Conservation (phyloP, 2,888 invertebrate genomes). For the Tenthredo distinguenda region DNA sequence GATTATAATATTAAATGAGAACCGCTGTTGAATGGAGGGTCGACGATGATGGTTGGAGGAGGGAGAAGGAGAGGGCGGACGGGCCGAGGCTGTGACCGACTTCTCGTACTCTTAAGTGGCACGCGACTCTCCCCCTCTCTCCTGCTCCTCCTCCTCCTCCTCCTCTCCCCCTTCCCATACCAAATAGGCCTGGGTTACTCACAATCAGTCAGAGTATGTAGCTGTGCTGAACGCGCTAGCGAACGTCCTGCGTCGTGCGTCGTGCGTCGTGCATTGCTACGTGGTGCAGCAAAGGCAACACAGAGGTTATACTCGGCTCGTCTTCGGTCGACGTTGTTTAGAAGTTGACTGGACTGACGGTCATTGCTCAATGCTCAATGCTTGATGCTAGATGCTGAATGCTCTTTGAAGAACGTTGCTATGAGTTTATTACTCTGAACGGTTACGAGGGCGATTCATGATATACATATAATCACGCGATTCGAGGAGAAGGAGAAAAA, state of each 20-base stretch:
- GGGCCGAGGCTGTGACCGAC: slow-evolving; percentile 78
- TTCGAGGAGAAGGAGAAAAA: neutral
- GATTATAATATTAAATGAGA: slow-evolving; percentile 6
- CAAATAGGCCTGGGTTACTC: slow-evolving; percentile 51
- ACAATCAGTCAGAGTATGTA: slow-evolving; percentile 38
- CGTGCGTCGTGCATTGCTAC: neutral
- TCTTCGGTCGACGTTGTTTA: neutral
- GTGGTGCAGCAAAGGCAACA: neutral
- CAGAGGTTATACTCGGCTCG: neutral
- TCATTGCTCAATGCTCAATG: neutral
- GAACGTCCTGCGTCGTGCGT: neutral
- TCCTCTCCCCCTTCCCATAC: slow-evolving; percentile 43
- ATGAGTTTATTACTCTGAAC: neutral
- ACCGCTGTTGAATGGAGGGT: slow-evolving; percentile 29
- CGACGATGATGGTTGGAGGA: neutral
- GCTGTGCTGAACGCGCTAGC: neutral
- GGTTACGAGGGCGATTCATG: slow-evolving; percentile 17
- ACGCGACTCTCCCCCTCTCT: slow-evolving; percentile 72
- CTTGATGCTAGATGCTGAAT: no score
- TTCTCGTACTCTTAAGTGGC: slow-evolving; percentile 76
- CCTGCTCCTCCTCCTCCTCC: slow-evolving; percentile 52
- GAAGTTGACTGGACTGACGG: neutral
- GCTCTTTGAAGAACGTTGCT: neutral
- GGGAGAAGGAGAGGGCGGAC: slow-evolving; percentile 63
- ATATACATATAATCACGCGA: neutral